Base-by-base conservation (phyloP, 2,113 vertebrate species). In the Aspiorhynchus laticeps region DNA sequence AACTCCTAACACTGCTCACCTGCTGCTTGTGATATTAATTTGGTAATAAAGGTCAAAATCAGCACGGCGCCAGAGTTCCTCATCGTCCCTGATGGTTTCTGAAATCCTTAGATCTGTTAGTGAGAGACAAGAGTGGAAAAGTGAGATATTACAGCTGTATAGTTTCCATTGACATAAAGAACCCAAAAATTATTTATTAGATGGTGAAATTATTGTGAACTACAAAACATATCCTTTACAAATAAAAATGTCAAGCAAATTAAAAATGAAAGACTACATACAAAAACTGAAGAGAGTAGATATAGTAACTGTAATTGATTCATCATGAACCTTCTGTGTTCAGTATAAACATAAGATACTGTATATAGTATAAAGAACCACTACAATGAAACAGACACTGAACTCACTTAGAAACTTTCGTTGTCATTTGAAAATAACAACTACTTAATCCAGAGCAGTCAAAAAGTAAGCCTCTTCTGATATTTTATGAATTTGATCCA, bases 1-100 rank as follows among this genome's bases (percentile, higher is more conserved):
- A 10, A n/a, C 56, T n/a, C 24, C 26, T 67, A 53, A 53, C 26
- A 9, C 15, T 77, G 74, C 28, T 81, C 81, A 89, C 88, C 79
- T 41, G 79, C 73, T 71, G 59, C 77, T 33, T 59, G 26, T 31
- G 86, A 83, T 3, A 80, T 31, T 46, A 46, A 65, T 36, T 80
- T 53, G 51, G 10, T 4, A 28, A 65, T 43, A 24, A 89, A 33
- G 28, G 41, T 63, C 24, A 83, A 53, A 63, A 73, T 14, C 73
- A 56, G 8, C 46, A 84, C 17, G 7, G 36, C 53, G 1, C 7
- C 11, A 14, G 71, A 81, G 5, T 19, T 67, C 38, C 26, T 53
- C 88, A 85, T 89, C 17, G 21, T 63, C n/a, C 17, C 79, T 46
- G 67, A 75, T 31, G 79, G 1, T 8, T 41, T 80, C 17, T n/a